Conservation (phyloP, 2,888 invertebrate genomes). For the Philaethria dido region DNA sequence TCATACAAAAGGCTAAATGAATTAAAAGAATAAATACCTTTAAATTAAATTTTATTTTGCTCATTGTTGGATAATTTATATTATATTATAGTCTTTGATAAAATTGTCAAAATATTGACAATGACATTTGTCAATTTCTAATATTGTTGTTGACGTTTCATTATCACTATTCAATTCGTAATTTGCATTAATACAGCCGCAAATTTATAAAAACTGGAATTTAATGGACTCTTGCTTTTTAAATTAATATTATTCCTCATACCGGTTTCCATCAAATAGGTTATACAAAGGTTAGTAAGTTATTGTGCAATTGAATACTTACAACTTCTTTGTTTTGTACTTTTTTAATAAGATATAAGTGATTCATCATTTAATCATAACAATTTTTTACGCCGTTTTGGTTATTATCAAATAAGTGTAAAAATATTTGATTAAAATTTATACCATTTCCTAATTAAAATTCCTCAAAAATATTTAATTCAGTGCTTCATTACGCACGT, state of each 20-base stretch:
- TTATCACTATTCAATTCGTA: conserved; percentile 14
- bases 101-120: conserved; percentile 6
- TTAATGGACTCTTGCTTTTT: conserved; percentile 16
- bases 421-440: background rate
- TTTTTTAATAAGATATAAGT: conserved; percentile 34
- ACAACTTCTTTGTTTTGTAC: conserved; percentile 25
- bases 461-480: background rate
- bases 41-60: too few species aligned
- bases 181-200: conserved; percentile 29
- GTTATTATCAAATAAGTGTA: background rate
- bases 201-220: conserved; percentile 24
- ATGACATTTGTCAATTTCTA: background rate
- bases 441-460: background rate
- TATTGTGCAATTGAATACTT: conserved; percentile 20
- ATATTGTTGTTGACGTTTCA: conserved; percentile 30
- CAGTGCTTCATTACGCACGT: background rate
- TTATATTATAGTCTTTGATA: background rate
- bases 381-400: conserved; percentile 34
- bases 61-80: background rate
- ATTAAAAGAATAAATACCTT: too few species aligned
- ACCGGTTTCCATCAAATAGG: conserved; percentile 49
- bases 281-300: conserved; percentile 29
- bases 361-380: conserved; percentile 45
- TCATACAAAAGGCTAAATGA: too few species aligned
- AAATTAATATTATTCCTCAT: conserved; percentile 46